phyloP scores from a whole-genome alignment of 2,113 vertebrate species.

The Puffinus mauretanicus region DNA sequence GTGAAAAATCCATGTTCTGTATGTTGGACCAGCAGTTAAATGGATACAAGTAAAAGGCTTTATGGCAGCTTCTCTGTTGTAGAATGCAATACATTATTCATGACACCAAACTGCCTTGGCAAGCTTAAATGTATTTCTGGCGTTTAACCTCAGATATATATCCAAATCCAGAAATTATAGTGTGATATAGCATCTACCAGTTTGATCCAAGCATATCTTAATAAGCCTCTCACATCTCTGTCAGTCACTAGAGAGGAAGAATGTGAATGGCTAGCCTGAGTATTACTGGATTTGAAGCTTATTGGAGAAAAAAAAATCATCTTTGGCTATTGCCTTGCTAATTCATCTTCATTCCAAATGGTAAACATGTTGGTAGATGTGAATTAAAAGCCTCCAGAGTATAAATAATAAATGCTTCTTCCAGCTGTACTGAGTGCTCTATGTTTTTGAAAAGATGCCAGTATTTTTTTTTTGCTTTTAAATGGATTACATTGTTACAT shows the following conservation, averaged over 20 bases:
- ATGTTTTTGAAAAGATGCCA: neutral
- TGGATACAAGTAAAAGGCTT: neutral
- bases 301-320: neutral
- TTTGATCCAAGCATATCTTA: neutral
- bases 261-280: neutral
- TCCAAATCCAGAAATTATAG: neutral
- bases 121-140: neutral
- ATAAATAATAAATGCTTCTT: conserved; percentile 43
- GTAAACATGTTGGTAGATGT: conserved; percentile 8
- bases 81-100: neutral
- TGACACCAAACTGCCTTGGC: neutral
- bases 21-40: neutral
- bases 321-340: neutral
- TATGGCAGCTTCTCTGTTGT: neutral
- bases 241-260: neutral
- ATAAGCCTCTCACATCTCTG: neutral
- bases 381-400: conserved; percentile 8
- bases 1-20: neutral
- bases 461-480: neutral
- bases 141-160: neutral
- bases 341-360: conserved; percentile 23
- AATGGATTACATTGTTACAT: neutral
- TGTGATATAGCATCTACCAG: neutral
- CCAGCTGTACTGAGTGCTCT: neutral
- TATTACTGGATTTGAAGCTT: neutral